Conservation (phyloP, 2,797 vertebrate genomes). For the Oceanodroma leucorhoa region DNA sequence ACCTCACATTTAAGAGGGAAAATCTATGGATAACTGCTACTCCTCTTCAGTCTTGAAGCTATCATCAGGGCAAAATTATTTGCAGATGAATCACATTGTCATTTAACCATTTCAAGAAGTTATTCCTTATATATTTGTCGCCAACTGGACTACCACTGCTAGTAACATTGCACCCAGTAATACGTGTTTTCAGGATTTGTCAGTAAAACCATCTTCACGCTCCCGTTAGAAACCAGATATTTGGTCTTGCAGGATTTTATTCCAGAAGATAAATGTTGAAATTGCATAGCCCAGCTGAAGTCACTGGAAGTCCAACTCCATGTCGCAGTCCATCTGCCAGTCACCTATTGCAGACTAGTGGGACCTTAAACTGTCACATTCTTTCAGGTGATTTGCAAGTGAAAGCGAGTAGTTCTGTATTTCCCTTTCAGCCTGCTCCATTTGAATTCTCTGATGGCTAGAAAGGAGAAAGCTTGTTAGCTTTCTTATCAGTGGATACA, state of each 20-base stretch:
- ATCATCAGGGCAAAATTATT: not conserved
- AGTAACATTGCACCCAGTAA: not conserved
- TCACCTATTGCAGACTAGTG: not conserved
- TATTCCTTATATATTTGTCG: not conserved
- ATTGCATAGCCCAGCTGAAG: not conserved
- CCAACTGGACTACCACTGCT: not conserved
- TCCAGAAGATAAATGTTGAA: not conserved
- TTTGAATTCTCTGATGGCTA: not conserved
- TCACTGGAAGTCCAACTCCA: not conserved
- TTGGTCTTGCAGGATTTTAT: not conserved
- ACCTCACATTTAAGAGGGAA: not conserved
- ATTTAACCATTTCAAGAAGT: not conserved
- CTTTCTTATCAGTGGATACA: not conserved
- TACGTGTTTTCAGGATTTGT: not conserved
- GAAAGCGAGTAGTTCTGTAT: not conserved
- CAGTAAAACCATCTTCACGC: not conserved
- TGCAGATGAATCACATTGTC: not conserved
- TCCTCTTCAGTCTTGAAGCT: not conserved
- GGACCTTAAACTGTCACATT: not conserved
- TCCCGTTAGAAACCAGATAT: not conserved
- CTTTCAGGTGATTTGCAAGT: not conserved
- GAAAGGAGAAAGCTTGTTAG: not conserved
- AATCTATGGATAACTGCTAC: not conserved
- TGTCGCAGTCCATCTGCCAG: rapidly evolving
- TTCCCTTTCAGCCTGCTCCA: not conserved